Percentiles rank a stretch among this genome's conserved stretches.
phyloP scores from a whole-genome alignment of 2,113 vertebrate genomes.

The Cebidichthys violaceus region DNA sequence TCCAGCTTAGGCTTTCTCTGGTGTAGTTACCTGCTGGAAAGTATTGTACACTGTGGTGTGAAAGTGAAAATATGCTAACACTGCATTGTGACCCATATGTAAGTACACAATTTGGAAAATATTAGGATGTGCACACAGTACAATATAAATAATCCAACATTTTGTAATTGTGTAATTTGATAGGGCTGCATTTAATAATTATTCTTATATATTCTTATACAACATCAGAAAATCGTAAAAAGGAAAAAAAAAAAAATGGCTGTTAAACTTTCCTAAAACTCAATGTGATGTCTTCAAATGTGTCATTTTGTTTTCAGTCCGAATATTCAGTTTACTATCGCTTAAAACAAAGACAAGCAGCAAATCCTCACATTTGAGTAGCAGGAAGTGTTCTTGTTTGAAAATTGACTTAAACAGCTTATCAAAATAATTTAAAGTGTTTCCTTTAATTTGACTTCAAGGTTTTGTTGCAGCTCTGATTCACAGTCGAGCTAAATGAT shows the following conservation, averaged over 20 bases:
- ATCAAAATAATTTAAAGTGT: background rate
- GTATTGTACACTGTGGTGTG: background rate
- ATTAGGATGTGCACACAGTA: background rate
- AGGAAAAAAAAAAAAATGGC: background rate
- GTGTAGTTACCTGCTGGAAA: background rate
- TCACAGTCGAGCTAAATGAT: constrained; percentile 69
- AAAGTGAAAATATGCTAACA: background rate
- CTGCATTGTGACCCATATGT: background rate
- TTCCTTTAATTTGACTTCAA: background rate
- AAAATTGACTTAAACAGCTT: background rate
- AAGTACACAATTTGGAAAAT: background rate
- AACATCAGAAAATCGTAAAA: background rate
- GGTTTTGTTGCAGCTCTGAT: constrained; percentile 47
- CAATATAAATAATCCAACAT: background rate
- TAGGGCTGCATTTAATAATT: background rate
- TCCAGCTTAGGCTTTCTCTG: background rate
- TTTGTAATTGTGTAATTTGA: background rate
- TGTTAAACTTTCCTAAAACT: background rate
- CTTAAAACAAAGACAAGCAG: background rate
- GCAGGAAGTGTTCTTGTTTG: background rate
- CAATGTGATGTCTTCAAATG: background rate
- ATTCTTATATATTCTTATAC: background rate
- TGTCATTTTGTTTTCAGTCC: background rate
- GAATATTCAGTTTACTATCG: background rate
- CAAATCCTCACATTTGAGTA: background rate